Base-by-base conservation (phyloP, 1,140 invertebrate genomes). In the Hycleus cichorii region DNA sequence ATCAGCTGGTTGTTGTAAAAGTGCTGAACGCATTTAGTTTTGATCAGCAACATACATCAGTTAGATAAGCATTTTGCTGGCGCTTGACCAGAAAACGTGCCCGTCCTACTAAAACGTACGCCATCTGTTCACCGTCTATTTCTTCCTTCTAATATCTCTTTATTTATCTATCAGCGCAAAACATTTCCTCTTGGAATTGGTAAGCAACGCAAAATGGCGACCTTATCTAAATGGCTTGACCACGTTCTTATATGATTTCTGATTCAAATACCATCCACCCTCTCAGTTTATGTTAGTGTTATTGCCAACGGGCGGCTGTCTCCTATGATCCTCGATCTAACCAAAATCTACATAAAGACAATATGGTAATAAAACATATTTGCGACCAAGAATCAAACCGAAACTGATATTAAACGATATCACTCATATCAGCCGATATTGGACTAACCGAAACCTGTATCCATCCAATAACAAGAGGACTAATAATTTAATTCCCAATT, bases 81-180 rank as follows among this genome's bases (percentile, higher is more conserved):
- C 59, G 64, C 57, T 64, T 65, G 65, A 65, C 65, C 65, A 58
- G 47, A 53, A 60, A 49, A 67, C 64, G 65, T 67, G 65, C 64
- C 42, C 40, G 39, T 45, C 48, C 55, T 65, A 61, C 62, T 25
- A 63, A 69, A 32, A 32, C 38, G 18, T 47, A 57, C 59, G 47
- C 60, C 63, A 65, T 64, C 58, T 66, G 63, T 49, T 49, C 48
- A 52, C 47, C 51, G 47, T 49, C 46, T 32, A 32, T 32, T 32
- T 32, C 32, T 32, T 32, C 48, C 56, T 47, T 58, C 49, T 55
- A 60, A 64, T 65, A 67, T 69, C 67, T 64, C 62, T 64, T 68
- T 69, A 69, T 69, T 66, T 67, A 69, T 69, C 65, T 67, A 67
- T 67, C 64, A 67, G 65, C 65, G 64, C 65, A 64, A 65, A 67